Evolutionary conservation across 2,113 vertebrate species (phyloP), one percentile per base, ranked within the genome.

Genomic region (Cochlearius cochlearius): DNA sequence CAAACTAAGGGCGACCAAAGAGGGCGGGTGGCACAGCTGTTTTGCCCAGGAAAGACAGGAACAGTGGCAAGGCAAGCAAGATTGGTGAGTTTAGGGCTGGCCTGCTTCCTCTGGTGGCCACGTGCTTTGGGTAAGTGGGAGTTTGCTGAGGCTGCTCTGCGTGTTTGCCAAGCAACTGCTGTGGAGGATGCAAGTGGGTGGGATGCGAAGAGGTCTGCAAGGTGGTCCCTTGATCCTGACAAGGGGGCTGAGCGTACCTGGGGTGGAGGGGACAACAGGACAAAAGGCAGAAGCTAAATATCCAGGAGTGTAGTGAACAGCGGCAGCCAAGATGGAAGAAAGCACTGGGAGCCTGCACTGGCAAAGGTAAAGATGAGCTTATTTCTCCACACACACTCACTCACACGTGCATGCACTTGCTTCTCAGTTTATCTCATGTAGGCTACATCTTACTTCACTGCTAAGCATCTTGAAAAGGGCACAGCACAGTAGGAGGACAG

Each of bases 81-180:
- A 50, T 4, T 11, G 56, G 20, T 2, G 22, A 85, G 34, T 60
- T n/a, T 71, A 47, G 60, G 22, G 15, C 36, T 77, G 34, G 43
- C 38, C 45, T 8, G 4, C 15, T 76, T 84, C 41, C 38, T 87
- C 32, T 34, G 52, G 15, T 29, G 14, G 18, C 63, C 53, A 41
- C 0, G 0, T 23, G 52, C 38, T 59, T 50, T 60, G 32, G 9
- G 5, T 27, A 27, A 50, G 30, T 4, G 25, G 25, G 27, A 63
- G n/a, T 50, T 63, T 50, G 43, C 29, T 50, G 59, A 77, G 29
- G 43, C 38, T 84, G 15, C 39, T 27, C 49, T 0, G 0, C 67
- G 30, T 0, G 0, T 68, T 64, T 68, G 32, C 45, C 62, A 84
- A 63, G 52, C 1, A 3, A 15, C 66, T 71, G 26, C 36, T 34